Conservation (phyloP, 2,797 vertebrate genomes). For the Delichon dasypus region DNA sequence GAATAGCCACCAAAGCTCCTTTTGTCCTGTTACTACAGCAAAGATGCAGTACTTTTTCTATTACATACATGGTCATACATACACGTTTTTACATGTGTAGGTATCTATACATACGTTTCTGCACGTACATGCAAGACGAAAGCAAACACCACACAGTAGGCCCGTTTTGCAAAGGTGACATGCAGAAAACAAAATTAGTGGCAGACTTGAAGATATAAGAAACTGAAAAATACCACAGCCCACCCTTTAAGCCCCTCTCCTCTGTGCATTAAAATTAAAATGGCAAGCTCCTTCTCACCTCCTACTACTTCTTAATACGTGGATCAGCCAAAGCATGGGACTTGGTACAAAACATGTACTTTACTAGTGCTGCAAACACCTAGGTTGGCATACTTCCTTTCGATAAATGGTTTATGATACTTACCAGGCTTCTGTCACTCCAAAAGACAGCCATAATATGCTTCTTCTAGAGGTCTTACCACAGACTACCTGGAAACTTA, state of each 20-base stretch:
- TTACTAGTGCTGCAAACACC: not conserved
- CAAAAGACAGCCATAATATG: not conserved
- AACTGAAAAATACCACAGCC: not conserved
- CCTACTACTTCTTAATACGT: not conserved
- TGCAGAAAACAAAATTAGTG: not conserved
- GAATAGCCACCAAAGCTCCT: not conserved
- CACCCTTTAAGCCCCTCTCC: not conserved
- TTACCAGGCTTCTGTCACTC: not conserved
- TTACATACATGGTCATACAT: not conserved
- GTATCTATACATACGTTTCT: not conserved
- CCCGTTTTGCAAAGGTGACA: not conserved
- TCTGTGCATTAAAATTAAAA: not conserved
- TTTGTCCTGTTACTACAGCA: not conserved
- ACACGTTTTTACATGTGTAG: accelerated
- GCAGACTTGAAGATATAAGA: not conserved
- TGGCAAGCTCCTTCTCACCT: not conserved
- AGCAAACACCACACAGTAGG: not conserved
- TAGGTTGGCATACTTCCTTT: not conserved
- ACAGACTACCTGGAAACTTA: not conserved
- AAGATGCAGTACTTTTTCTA: not conserved
- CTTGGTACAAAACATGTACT: not conserved
- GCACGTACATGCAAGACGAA: not conserved
- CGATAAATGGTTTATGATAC: not conserved
- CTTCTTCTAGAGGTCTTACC: not conserved
- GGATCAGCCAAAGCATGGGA: not conserved